Evolutionary conservation across 2,888 invertebrate species (phyloP).

Genomic region (Megastigmus dorsalis): DNA sequence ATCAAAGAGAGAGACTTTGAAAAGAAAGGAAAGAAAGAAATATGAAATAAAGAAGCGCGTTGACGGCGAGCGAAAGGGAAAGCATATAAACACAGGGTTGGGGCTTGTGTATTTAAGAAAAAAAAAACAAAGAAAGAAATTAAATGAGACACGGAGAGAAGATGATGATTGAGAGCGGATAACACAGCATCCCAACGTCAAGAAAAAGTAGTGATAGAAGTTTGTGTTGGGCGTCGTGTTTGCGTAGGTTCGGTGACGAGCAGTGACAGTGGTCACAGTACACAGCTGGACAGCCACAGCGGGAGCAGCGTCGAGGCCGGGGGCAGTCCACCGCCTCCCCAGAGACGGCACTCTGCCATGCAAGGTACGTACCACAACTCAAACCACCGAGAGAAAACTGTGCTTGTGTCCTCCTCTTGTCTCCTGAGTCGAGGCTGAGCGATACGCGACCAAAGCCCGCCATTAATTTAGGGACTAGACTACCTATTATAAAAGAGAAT

Average conservation of each 20-base stretch:
- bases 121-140: not conserved
- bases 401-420: slow-evolving; percentile 39
- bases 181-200: too few relatives aligned
- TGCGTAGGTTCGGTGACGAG: slow-evolving; percentile 89
- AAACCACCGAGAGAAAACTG: not conserved
- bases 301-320: slow-evolving; percentile 78
- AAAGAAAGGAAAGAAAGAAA: not conserved
- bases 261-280: slow-evolving; percentile 93
- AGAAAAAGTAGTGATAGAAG: slow-evolving; percentile 41
- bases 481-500: too few relatives aligned
- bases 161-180: slow-evolving; percentile 25
- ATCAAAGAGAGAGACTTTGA: slow-evolving; percentile 12
- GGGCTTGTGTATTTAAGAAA: not conserved
- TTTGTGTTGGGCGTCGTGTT: slow-evolving; percentile 42
- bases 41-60: too few relatives aligned
- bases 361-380: slow-evolving; percentile 73
- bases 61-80: slow-evolving; percentile 30
- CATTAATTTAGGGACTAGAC: too few relatives aligned
- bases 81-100: too few relatives aligned
- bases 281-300: slow-evolving; percentile 81
- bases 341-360: slow-evolving; percentile 76
- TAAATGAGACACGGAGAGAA: not conserved
- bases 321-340: slow-evolving; percentile 76
- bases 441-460: not conserved
- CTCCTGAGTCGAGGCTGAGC: not conserved